phyloP scores from a whole-genome alignment of 2,888 invertebrate species.

The Pristionchus entomophagus region DNA sequence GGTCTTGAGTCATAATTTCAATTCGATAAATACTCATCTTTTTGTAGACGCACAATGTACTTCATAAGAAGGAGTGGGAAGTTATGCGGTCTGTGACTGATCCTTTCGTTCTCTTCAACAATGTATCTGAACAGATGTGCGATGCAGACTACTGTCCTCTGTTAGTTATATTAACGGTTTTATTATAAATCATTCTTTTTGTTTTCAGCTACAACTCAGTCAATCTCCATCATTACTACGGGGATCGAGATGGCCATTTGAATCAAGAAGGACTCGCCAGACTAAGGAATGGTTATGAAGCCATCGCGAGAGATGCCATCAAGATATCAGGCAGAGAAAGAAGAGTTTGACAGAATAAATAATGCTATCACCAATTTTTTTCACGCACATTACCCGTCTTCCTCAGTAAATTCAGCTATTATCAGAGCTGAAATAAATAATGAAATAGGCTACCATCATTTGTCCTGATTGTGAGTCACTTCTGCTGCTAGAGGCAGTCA shows the following conservation, averaged over 20 bases:
- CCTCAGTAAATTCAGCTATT: too few species aligned
- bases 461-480: too few species aligned
- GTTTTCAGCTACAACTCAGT: not conserved
- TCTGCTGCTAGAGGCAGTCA: too few species aligned
- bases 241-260: not conserved
- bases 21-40: not conserved
- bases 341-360: too few species aligned
- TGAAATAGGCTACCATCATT: too few species aligned
- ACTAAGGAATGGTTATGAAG: not conserved
- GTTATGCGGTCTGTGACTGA: not conserved
- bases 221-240: constrained; percentile 17
- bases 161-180: not conserved
- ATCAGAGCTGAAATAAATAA: too few species aligned
- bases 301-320: not conserved
- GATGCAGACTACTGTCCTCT: not conserved
- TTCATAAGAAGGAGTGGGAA: not conserved
- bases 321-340: not conserved
- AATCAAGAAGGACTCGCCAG: not conserved
- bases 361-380: too few species aligned
- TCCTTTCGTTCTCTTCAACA: not conserved
- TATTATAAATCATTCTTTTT: not conserved
- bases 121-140: constrained; percentile 7
- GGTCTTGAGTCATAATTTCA: not conserved
- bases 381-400: too few species aligned
- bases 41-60: not conserved